Evolutionary conservation across 2,888 invertebrate genomes (phyloP).

Genomic region (Suillia variegata): DNA sequence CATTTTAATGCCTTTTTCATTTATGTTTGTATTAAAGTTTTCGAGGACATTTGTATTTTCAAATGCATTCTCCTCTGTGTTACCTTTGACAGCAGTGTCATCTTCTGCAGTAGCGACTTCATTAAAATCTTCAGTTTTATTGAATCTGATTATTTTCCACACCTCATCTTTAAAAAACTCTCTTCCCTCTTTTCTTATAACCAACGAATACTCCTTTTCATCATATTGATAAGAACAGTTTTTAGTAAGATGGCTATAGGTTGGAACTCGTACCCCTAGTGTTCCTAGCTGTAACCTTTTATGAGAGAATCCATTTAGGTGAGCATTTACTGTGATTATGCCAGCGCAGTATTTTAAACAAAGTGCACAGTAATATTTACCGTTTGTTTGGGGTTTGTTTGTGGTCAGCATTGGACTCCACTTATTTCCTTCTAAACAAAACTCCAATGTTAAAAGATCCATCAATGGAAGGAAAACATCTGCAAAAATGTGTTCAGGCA

Average conservation of each 20-base stretch:
- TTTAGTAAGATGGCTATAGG: slow-evolving; percentile 21
- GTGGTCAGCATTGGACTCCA: slow-evolving; percentile 21
- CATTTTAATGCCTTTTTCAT: too few relatives aligned
- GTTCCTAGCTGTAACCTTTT: slow-evolving; percentile 21
- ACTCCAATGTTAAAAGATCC: slow-evolving; percentile 24
- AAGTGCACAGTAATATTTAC: slow-evolving; percentile 25
- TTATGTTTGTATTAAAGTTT: neutral
- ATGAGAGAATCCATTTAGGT: slow-evolving; percentile 24
- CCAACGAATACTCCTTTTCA: slow-evolving; percentile 18
- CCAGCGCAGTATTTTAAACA: slow-evolving; percentile 24
- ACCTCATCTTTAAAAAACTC: neutral
- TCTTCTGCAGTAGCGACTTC: neutral
- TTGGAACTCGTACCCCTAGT: slow-evolving; percentile 15
- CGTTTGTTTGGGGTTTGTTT: slow-evolving; percentile 9
- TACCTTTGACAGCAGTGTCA: too few relatives aligned
- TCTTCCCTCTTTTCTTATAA: slow-evolving; percentile 14
- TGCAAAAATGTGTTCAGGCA: slow-evolving; percentile 23
- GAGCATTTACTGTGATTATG: slow-evolving; percentile 28
- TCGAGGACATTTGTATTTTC: too few relatives aligned
- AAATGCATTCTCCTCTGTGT: too few relatives aligned
- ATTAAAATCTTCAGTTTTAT: neutral
- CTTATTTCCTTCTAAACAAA: slow-evolving; percentile 16
- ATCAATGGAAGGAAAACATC: slow-evolving; percentile 22
- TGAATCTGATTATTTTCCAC: neutral
- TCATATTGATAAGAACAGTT: slow-evolving; percentile 26